Evolutionary conservation across 2,888 invertebrate species (phyloP), one percentile per base, ranked within the genome.

Genomic region (Macaria liturata): DNA sequence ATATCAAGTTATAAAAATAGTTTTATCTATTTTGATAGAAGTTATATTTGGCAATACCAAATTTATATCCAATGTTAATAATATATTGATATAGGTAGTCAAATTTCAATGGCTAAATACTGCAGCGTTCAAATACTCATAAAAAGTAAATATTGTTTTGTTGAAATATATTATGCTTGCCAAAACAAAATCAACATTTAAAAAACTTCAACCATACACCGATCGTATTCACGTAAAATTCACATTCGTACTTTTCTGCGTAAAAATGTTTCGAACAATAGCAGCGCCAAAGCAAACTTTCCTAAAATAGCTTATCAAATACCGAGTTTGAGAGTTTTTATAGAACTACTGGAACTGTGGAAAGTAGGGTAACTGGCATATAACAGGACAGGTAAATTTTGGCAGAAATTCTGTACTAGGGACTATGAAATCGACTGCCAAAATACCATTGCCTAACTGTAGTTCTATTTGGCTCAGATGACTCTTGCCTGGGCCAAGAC

Each of bases 391-490:
- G 20, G 20, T 20, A 20, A 20, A 20, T 20, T 20, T 20, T 20
- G 20, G 20, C 20, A 20, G 20, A 2, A 20, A 20, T 20, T 20
- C 20, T 20, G 2, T 20, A 20, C 20, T 20, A 20, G 20, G 20
- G 2, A 20, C 20, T 20, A 20, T 20, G 20, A 20, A 20, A 20
- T 20, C 20, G 1, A 1, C 20, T 20, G 2, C 20, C 20, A 20
- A 20, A 20, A 20, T 20, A 20, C 20, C 20, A 1, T 20, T 20
- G 20, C 20, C 20, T 20, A 20, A 20, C 67, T 62, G 70, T 68
- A 75, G 71, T 67, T 69, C 67, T 71, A 67, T 68, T 71, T 80
- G 81, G 80, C 84, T 81, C 71, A 78, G 74, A 81, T 81, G 79
- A 76, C 76, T 72, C 68, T 79, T 79, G 78, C 76, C 76, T 78